A percentile compares a stretch with the other conserved stretches of the same genome.
phyloP scores from a whole-genome alignment of 2,797 vertebrate genomes.

The Xenentodon cancila region DNA sequence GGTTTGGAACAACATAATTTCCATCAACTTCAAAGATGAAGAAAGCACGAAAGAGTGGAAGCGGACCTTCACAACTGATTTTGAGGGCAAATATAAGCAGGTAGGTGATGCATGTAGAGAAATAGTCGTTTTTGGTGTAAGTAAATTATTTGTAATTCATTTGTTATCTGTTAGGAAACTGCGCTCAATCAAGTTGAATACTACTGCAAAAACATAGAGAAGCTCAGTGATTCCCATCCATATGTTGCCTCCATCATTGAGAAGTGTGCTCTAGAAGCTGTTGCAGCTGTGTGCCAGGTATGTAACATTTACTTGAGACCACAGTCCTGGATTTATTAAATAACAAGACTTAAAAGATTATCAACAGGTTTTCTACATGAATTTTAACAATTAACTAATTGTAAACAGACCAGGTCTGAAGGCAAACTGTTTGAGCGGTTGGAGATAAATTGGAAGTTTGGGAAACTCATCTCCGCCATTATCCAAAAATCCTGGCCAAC shows the following conservation, averaged over 20 bases:
- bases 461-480: conserved; percentile 87
- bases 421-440: conserved; percentile 64
- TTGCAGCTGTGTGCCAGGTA: conserved; percentile 89
- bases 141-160: neutral
- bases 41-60: conserved; percentile 80
- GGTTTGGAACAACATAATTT: conserved; percentile 86
- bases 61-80: conserved; percentile 74
- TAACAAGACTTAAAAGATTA: neutral
- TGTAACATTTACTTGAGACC: neutral
- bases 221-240: conserved; percentile 35
- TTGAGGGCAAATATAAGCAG: conserved; percentile 86
- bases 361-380: neutral
- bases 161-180: conserved; percentile 74
- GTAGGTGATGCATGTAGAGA: conserved; percentile 60
- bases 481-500: conserved; percentile 90
- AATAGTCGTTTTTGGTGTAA: neutral
- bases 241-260: conserved; percentile 80
- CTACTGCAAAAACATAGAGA: conserved; percentile 78
- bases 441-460: conserved; percentile 74
- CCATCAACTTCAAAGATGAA: conserved; percentile 77
- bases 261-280: conserved; percentile 88
- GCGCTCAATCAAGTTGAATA: conserved; percentile 77
- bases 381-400: neutral
- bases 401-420: conserved; percentile 68
- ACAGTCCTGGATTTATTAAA: neutral